Evolutionary conservation across 2,113 vertebrate species (phyloP), one percentile per base, ranked within the genome.

Genomic region (Pelecanoides urinatrix): DNA sequence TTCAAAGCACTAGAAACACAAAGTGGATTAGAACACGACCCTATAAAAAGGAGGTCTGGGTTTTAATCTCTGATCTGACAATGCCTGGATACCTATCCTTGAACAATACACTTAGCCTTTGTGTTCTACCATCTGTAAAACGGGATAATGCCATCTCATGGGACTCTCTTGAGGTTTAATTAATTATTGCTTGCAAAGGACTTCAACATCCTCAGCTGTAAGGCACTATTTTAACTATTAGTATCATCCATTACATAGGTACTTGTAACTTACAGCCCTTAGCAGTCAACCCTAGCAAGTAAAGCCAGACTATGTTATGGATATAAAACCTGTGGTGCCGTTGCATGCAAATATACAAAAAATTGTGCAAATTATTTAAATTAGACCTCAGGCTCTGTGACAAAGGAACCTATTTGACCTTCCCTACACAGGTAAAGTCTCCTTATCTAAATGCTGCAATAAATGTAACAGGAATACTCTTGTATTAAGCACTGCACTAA

Each of bases 151-250:
- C 50, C 77, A 94, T 40, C 87, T 85, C 87, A 36, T 21, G 71
- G 71, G 81, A 83, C 50, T 63, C 16, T 77, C 83, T 78, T 47
- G 84, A 95, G 81, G n/a, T 74, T 91, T 95, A 96, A 92, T 92
- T 95, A 95, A 92, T 83, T 93, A 74, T 22, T 73, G 42, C 34
- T 94, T 22, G 1, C 79, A 84, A 84, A 96, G 44, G 63, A 85
- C 84, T 88, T 71, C 40, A 49, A 55, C 47, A 77, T 93, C 52
- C 71, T 90, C 62, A 77, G 84, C 87, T 88, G 16, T 22, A 73
- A 92, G 59, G 86, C 70, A 73, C 45, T 73, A 27, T 34, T 71
- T 50, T 40, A 90, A 55, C 55, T 63, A 47, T 65, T 30, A 67
- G 42, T 49, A 84, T 20, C n/a, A 85, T 36, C 62, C 77, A 66